Percentiles rank a stretch among this genome's conserved stretches.
Conservation (phyloP, 2,113 vertebrate species). For the Condylura cristata region DNA sequence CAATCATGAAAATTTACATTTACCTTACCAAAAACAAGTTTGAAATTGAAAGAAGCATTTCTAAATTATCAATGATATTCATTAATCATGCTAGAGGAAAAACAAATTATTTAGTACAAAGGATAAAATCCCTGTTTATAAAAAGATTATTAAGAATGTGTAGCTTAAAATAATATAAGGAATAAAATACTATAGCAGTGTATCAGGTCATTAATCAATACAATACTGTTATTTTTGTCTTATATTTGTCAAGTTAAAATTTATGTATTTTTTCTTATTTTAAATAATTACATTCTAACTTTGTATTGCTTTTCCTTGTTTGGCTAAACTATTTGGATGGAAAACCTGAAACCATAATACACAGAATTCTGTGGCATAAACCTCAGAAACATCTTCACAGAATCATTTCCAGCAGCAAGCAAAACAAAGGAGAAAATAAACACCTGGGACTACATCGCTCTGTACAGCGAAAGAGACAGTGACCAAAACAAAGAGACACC, state of each 20-base stretch:
- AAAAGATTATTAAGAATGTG: not conserved
- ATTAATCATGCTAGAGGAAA: not conserved
- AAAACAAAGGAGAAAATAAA: too few species aligned
- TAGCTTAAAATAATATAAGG: not conserved
- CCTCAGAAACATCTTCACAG: too few species aligned
- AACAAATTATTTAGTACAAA: not conserved
- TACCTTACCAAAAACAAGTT: not conserved
- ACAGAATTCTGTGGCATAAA: too few species aligned
- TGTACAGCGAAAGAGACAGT: too few species aligned
- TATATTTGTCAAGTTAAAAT: not conserved
- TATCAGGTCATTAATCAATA: not conserved
- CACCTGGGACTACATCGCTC: too few species aligned
- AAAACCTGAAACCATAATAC: too few species aligned
- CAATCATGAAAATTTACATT: not conserved
- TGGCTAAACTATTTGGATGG: too few species aligned
- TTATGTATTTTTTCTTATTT: not conserved
- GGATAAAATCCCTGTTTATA: not conserved
- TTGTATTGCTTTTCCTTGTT: not conserved
- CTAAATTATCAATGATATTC: constrained; percentile 11
- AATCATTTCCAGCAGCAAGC: too few species aligned
- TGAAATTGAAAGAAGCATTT: not conserved
- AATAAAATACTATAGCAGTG: not conserved
- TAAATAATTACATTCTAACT: not conserved
- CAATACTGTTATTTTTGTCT: not conserved
- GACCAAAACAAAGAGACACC: too few species aligned